A percentile compares a stretch with the other conserved stretches of the same genome.
Conservation (phyloP, 2,113 vertebrate species). For the Alaudala cheleensis region DNA sequence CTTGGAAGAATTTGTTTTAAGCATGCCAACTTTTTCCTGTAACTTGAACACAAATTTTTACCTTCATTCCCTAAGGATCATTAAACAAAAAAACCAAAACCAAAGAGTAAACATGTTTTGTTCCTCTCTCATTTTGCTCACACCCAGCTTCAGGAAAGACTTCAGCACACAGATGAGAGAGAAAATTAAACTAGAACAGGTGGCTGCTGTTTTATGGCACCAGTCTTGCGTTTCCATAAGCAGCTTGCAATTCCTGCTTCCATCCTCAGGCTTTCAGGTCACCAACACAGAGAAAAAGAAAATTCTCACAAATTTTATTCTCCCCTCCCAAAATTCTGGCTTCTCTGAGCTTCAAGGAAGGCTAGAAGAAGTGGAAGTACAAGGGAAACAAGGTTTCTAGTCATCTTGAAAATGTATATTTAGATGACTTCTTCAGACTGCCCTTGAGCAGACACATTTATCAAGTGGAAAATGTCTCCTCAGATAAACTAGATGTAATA, state of each 20-base stretch:
- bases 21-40: background rate
- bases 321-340: accelerated
- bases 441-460: background rate
- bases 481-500: background rate
- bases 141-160: background rate
- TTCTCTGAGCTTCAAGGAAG: background rate
- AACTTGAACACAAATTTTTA: background rate
- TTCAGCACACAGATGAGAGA: background rate
- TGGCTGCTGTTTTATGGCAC: background rate
- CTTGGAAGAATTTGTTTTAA: background rate
- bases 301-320: background rate
- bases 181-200: background rate
- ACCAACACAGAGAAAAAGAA: background rate
- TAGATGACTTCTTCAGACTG: background rate
- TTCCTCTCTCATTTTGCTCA: background rate
- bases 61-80: background rate
- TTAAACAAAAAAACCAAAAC: background rate
- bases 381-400: background rate
- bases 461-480: background rate
- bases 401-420: background rate
- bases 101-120: background rate
- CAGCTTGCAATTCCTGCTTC: background rate
- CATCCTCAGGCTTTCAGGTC: too few relatives aligned
- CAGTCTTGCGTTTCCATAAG: background rate
- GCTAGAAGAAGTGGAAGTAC: background rate